A percentile compares a stretch with the other conserved stretches of the same genome.
Evolutionary conservation across 2,113 vertebrate species (phyloP).

Genomic region (Heptranchias perlo): DNA sequence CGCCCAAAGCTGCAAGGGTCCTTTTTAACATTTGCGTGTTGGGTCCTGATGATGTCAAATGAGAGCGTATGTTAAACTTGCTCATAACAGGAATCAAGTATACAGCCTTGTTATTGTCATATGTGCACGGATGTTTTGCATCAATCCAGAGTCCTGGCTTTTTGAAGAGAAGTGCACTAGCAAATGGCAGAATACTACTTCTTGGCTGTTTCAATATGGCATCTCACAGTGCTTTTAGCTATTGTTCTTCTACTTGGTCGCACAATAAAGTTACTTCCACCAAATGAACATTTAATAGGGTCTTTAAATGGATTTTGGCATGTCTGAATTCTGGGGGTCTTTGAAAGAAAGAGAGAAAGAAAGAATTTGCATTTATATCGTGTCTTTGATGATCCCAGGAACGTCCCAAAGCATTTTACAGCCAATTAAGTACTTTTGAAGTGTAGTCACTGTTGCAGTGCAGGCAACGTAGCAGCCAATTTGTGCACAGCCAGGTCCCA

Average conservation of each 20-base stretch:
- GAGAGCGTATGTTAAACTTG: neutral
- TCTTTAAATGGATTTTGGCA: too few species aligned
- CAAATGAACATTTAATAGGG: neutral
- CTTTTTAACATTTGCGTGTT: neutral
- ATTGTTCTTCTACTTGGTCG: neutral
- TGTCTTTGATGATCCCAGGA: neutral
- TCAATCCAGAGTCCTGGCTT: neutral
- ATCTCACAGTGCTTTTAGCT: neutral
- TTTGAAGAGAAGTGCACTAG: neutral
- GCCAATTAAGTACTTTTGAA: neutral
- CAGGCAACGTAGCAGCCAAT: neutral
- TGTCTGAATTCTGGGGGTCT: neutral
- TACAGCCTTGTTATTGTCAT: neutral
- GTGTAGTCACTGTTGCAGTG: neutral
- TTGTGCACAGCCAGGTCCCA: neutral
- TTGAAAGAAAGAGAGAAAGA: neutral
- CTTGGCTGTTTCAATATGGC: neutral
- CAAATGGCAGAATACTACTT: neutral
- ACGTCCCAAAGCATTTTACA: neutral
- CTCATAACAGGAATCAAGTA: neutral
- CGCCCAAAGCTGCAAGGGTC: too few species aligned
- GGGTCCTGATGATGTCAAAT: neutral
- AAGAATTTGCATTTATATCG: neutral
- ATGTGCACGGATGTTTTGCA: neutral
- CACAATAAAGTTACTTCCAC: neutral